These are phyloP conservation scores for Melanotaenia boesemani DNA, from an alignment of 2,797 vertebrate genomes.

Conservation along the genomic window DNA sequence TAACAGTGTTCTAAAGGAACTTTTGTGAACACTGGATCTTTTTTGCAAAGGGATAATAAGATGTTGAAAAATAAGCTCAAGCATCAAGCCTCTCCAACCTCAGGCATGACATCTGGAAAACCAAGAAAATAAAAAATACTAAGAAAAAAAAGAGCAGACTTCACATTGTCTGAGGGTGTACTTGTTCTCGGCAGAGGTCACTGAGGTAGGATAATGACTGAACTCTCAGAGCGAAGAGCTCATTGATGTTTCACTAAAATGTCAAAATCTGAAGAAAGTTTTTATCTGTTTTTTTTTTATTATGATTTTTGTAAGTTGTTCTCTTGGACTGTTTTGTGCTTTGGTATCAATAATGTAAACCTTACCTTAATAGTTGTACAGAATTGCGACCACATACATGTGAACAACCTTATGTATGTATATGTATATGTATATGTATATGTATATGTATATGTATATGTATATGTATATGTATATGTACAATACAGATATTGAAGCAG, in stretches of 20 bases:
- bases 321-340: neutral
- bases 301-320: conserved; percentile 2
- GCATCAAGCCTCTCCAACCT: conserved; percentile 50
- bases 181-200: conserved; percentile 49
- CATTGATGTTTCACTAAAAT: conserved; percentile 49
- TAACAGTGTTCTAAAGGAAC: conserved; percentile 53
- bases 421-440: too few species aligned
- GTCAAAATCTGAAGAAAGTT: conserved; percentile 9
- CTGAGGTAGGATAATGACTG: conserved; percentile 30
- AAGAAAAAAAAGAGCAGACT: conserved; percentile 15
- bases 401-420: too few species aligned
- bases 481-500: too few species aligned
- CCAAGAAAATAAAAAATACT: conserved; percentile 42
- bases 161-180: conserved; percentile 21
- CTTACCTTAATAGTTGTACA: too few species aligned
- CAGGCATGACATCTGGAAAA: conserved; percentile 68
- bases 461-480: too few species aligned
- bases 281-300: neutral
- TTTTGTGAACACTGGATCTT: conserved; percentile 25
- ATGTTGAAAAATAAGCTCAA: conserved; percentile 33
- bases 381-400: too few species aligned
- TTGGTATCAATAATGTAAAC: neutral
- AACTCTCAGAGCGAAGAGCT: conserved; percentile 35
- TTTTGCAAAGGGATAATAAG: neutral
- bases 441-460: too few species aligned